Base-by-base conservation (phyloP, 2,797 vertebrate species). In the Enteromius afrohamiltoni region DNA sequence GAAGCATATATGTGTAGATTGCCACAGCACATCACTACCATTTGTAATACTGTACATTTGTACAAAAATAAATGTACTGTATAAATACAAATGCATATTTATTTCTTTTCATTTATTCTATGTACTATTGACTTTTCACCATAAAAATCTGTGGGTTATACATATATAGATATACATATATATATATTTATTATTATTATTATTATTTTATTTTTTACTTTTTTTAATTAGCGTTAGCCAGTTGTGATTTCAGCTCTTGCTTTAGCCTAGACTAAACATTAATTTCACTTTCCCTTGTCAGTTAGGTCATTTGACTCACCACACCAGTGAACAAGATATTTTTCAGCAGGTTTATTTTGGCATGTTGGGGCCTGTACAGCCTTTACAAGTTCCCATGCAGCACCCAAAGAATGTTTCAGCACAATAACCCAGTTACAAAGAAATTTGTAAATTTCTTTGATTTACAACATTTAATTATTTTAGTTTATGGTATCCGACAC, bases 321-420 rank as follows among this genome's bases (percentile, higher is more conserved):
- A 9, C 6, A 31, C 23, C 60, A 75, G 21, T 65, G 34, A 67
- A 80, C 26, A 21, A 26, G 6, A 67, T 10, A 67, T 55, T 42
- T 65, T 67, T 55, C 47, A 55, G 16, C 47, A 3, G 6, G n/a
- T 40, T 75, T 76, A 55, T 11, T 76, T 67, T 40, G 70, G 31
- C 80, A 67, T 68, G 80, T 51, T 53, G 6, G 62, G 67, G 34
- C 80, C 67, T 68, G 80, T 19, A 67, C 9, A 76, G 62, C n/a
- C 34, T 76, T 67, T 31, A 4, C 31, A 76, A 45, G n/a, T 68
- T 82, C 70, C 37, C 16, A 68, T 31, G 62, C 6, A 42, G 67
- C 80, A 81, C 79, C 79, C 68, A 81, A 58, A 80, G 1, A 70
- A 55, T 70, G 6, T 60, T 37, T 47, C 45, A 49, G 11, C 23